Evolutionary conservation across 2,888 invertebrate species (phyloP).

Genomic region (Leucophenga montana): DNA sequence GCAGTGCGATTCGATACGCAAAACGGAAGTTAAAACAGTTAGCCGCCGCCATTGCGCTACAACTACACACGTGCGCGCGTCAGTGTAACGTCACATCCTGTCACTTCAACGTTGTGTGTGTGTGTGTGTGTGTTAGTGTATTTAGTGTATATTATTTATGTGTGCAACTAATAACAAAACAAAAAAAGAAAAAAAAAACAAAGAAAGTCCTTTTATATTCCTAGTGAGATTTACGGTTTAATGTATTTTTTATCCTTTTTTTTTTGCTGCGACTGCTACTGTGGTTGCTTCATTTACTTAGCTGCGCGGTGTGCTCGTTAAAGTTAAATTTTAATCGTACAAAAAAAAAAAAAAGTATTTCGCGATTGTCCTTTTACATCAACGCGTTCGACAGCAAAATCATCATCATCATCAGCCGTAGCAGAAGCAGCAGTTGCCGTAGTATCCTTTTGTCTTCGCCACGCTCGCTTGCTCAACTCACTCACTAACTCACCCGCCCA

Average conservation of each 20-base stretch:
- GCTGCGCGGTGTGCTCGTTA: constrained; percentile 30
- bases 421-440: constrained; percentile 20
- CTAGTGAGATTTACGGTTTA: not conserved
- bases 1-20: not conserved
- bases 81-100: not conserved
- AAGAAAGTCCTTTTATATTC: not conserved
- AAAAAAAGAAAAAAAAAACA: not conserved
- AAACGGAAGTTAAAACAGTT: not conserved
- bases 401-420: not conserved
- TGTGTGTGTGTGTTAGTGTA: not conserved
- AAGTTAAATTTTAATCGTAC: constrained; percentile 47
- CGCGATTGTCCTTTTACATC: constrained; percentile 9
- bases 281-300: constrained; percentile 3
- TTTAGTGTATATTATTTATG: not conserved
- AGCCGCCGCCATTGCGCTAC: not conserved
- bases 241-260: not conserved
- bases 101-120: not conserved
- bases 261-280: not conserved
- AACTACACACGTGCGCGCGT: not conserved
- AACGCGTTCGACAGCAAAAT: not conserved
- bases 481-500: not conserved
- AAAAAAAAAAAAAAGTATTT: not conserved
- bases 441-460: constrained; percentile 20
- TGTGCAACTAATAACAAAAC: not conserved
- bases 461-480: not conserved